Percentiles rank a stretch among this genome's conserved stretches.
phyloP scores from a whole-genome alignment of 2,888 invertebrate species.

The Iselma pallidipennis region DNA sequence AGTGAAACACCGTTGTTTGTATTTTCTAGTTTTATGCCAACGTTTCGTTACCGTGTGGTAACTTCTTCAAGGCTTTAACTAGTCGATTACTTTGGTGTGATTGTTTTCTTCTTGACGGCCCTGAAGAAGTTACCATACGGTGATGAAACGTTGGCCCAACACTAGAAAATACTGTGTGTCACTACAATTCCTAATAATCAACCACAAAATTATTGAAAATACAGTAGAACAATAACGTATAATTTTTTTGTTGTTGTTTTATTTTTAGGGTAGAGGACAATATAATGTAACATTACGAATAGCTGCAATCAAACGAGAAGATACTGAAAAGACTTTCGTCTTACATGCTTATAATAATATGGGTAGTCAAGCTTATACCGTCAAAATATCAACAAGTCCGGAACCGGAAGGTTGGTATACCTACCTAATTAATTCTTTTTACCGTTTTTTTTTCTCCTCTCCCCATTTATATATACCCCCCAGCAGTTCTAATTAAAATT shows the following conservation, averaged over 20 bases:
- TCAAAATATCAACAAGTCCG: constrained; percentile 70
- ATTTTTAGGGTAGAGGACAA: constrained; percentile 64
- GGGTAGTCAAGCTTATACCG: constrained; percentile 66
- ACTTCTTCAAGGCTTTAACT: no score
- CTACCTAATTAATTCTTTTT: constrained; percentile 30
- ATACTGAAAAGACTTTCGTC: constrained; percentile 73
- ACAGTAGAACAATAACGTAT: not conserved
- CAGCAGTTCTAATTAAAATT: not conserved
- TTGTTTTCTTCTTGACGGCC: no score
- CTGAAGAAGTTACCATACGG: no score
- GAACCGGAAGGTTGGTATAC: constrained; percentile 59
- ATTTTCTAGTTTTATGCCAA: no score
- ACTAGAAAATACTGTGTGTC: no score
- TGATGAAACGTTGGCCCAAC: no score
- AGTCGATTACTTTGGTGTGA: no score
- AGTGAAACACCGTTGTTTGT: no score
- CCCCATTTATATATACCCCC: no score
- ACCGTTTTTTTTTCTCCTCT: constrained; percentile 11
- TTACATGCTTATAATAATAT: constrained; percentile 71
- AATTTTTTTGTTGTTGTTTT: constrained; percentile 18
- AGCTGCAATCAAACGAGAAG: constrained; percentile 70
- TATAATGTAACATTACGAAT: constrained; percentile 72
- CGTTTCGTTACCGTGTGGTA: no score
- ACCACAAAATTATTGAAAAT: not conserved
- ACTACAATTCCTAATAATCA: no score